phyloP scores from a whole-genome alignment of 2,888 invertebrate genomes.

The Meiosimyza decipiens region DNA sequence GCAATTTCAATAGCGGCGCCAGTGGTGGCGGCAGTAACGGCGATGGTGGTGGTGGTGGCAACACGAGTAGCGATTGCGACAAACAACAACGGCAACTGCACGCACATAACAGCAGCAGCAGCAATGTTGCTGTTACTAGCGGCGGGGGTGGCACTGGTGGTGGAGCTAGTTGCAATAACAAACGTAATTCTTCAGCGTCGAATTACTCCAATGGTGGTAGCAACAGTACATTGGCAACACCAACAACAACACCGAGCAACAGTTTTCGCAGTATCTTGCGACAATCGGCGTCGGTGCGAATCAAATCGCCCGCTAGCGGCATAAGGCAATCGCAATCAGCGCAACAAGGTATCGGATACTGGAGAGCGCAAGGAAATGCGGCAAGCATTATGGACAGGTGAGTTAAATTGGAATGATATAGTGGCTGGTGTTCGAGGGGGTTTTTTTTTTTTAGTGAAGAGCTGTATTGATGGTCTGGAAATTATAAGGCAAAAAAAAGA shows the following conservation, averaged over 20 bases:
- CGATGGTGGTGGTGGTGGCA: conserved; percentile 6
- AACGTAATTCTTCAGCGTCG: conserved; percentile 38
- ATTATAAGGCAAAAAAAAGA: neutral
- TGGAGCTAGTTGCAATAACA: conserved; percentile 15
- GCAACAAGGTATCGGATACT: conserved; percentile 50
- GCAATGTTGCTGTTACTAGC: conserved; percentile 38
- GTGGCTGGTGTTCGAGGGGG: neutral
- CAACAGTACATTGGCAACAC: conserved; percentile 28
- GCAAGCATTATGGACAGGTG: conserved; percentile 60
- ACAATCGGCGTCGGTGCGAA: conserved; percentile 50
- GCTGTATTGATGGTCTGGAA: neutral
- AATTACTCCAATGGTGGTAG: conserved; percentile 45
- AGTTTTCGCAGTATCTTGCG: conserved; percentile 50
- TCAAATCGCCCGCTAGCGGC: conserved; percentile 47
- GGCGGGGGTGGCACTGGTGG: neutral
- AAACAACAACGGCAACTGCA: conserved; percentile 40
- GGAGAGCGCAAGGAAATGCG: conserved; percentile 43
- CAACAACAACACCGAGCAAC: conserved; percentile 45
- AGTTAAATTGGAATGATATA: conserved; percentile 38
- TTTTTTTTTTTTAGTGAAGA: neutral
- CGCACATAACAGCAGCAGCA: conserved; percentile 37
- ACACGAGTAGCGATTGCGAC: conserved; percentile 39
- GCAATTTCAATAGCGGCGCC: conserved; percentile 52
- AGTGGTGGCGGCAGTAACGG: neutral
- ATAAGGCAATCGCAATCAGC: conserved; percentile 49